Percentiles rank a stretch among this genome's conserved stretches.
Evolutionary conservation across 2,888 invertebrate species (phyloP).

Genomic region (Drosophila glabriapex): DNA sequence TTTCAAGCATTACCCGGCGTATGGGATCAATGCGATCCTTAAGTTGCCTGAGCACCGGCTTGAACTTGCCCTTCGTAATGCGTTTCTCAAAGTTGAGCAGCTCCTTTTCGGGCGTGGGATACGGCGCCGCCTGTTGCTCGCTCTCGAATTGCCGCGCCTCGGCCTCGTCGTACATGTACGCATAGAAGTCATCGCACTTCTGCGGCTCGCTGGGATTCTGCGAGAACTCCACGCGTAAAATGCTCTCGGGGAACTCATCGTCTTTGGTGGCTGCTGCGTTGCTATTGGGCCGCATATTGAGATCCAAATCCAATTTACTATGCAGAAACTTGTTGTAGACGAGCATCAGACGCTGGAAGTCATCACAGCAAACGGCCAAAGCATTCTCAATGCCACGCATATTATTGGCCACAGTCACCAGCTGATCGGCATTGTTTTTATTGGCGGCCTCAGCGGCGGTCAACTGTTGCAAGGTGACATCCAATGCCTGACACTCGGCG

Average conservation of each 20-base stretch:
- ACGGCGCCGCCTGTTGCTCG: conserved; percentile 62
- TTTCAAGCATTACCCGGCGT: conserved; percentile 83
- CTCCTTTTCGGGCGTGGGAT: conserved; percentile 76
- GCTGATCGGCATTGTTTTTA: conserved; percentile 79
- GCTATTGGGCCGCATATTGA: conserved; percentile 5
- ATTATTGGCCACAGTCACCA: conserved; percentile 83
- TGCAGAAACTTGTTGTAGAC: conserved; percentile 84
- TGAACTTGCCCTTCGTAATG: conserved; percentile 84
- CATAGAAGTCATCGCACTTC: conserved; percentile 83
- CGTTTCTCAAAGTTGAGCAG: conserved; percentile 84
- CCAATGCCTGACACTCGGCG: conserved; percentile 83
- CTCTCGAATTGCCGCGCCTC: conserved; percentile 64
- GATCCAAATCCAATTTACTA: conserved; percentile 74
- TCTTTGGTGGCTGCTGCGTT: conserved; percentile 38
- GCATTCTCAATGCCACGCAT: conserved; percentile 84
- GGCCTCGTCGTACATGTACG: conserved; percentile 83
- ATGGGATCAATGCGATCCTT: conserved; percentile 85
- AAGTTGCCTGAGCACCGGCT: conserved; percentile 84
- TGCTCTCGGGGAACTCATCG: conserved; percentile 80
- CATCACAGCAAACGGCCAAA: conserved; percentile 83
- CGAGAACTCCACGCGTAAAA: conserved; percentile 82
- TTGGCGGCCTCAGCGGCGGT: conserved; percentile 77
- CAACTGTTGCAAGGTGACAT: conserved; percentile 82
- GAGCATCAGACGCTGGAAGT: conserved; percentile 84
- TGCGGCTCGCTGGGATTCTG: conserved; percentile 73